Base-by-base conservation (phyloP, 2,113 vertebrate species). In the Butorides virescens region DNA sequence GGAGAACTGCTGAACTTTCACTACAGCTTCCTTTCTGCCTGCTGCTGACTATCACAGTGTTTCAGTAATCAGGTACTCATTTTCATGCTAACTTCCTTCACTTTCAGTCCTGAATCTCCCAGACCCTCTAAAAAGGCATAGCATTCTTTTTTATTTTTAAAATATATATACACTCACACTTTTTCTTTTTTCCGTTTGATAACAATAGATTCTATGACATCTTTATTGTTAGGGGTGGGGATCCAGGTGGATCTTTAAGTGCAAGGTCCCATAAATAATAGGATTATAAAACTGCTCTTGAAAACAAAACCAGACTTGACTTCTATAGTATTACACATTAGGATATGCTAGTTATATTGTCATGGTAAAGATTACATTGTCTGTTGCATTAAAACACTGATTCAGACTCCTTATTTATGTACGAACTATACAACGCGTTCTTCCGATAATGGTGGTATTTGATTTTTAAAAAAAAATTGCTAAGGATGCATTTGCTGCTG, bases 1-100 rank as follows among this genome's bases (percentile, higher is more conserved):
- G 61, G 76, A 95, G 94, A 96, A 95, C 66, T 87, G 94, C 96
- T 93, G 94, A 91, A 87, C 70, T 50, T 92, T 95, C 89, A 86
- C 89, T 96, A 70, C 70, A 55, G 73, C 84, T 95, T 96, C 80
- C 77, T 93, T 91, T 92, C 74, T 89, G 58, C 84, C 66, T 93
- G 26, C 53, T 93, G 92, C 89, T 94, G 87, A 95, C 73, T 93
- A 2, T 56, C 1, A 2, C 70, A 84, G 44, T 37, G 47, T 93
- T 91, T 92, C 83, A 26, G 66, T 83, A 95, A 89, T 90, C 91
- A 92, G 77, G 53, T 94, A 39, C 25, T 79, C 20, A 73, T 93
- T 97, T 93, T 88, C 53, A 58, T 84, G 86, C 58, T 88, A 32
- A 74, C 50, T 80, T 87, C 18, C 65, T 66, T 86, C 17, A 52